These are phyloP conservation scores for Coturnix japonica DNA, from an alignment of 2,113 vertebrate species.

Conservation along the genomic window DNA sequence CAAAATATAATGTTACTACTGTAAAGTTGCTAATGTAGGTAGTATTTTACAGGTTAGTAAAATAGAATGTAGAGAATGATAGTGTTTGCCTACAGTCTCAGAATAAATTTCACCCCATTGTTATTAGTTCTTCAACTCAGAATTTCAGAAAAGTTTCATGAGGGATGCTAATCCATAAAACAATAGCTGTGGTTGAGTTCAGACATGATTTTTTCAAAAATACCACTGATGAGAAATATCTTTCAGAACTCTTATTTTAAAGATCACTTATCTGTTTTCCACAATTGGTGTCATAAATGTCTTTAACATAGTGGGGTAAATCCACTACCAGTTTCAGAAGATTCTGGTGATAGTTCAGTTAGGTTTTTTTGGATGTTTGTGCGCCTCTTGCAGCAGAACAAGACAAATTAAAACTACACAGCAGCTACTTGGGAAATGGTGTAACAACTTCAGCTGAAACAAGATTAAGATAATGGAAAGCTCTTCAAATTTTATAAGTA, in stretches of 20 bases:
- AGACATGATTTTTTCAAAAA: neutral
- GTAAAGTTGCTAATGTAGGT: neutral
- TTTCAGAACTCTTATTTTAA: neutral
- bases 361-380: neutral
- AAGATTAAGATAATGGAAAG: neutral
- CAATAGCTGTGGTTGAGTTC: neutral
- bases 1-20: neutral
- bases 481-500: neutral
- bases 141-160: neutral
- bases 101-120: too few species aligned
- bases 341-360: neutral
- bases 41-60: neutral
- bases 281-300: neutral
- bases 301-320: neutral
- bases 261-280: neutral
- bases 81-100: neutral
- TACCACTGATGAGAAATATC: neutral
- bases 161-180: neutral
- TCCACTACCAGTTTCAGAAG: neutral
- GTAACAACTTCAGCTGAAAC: neutral
- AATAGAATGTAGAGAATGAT: neutral
- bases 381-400: neutral
- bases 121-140: neutral
- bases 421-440: neutral
- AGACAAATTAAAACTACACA: neutral